Evolutionary conservation across 2,888 invertebrate species (phyloP).

Genomic region (Pristionchus fissidentatus): DNA sequence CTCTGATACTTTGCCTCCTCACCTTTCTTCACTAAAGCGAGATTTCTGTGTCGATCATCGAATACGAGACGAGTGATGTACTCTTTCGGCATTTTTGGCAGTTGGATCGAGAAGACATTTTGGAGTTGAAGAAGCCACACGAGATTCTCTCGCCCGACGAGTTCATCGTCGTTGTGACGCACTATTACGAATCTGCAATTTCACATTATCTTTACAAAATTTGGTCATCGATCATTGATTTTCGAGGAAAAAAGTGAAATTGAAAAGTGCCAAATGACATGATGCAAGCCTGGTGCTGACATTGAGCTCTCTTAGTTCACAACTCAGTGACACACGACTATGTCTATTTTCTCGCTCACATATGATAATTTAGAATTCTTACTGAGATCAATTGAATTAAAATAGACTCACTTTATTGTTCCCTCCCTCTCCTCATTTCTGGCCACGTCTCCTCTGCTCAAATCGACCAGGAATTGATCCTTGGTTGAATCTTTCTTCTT

Average conservation of each 20-base stretch:
- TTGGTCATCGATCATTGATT: background rate
- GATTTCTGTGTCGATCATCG: constrained; percentile 81
- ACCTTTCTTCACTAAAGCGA: constrained; percentile 77
- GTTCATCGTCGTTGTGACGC: constrained; percentile 88
- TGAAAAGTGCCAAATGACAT: too few relatives aligned
- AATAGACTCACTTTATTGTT: constrained; percentile 51
- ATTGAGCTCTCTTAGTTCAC: too few relatives aligned
- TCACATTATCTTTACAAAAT: background rate
- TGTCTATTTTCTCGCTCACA: too few relatives aligned
- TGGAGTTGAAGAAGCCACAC: constrained; percentile 72
- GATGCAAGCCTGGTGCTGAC: too few relatives aligned
- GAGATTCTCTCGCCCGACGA: constrained; percentile 74
- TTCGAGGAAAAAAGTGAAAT: background rate
- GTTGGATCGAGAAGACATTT: constrained; percentile 85
- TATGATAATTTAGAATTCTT: too few relatives aligned
- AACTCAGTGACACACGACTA: too few relatives aligned
- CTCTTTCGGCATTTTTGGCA: constrained; percentile 92
- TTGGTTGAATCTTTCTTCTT: constrained; percentile 46
- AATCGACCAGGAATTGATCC: constrained; percentile 50
- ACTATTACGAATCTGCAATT: constrained; percentile 84
- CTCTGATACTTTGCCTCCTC: too few relatives aligned
- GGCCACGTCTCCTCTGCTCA: constrained; percentile 54
- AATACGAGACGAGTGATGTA: constrained; percentile 95
- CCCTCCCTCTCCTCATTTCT: constrained; percentile 56
- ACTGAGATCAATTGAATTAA: too few relatives aligned